These are phyloP conservation scores for Apamea crenata DNA, from an alignment of 2,888 invertebrate species.

Conservation along the genomic window DNA sequence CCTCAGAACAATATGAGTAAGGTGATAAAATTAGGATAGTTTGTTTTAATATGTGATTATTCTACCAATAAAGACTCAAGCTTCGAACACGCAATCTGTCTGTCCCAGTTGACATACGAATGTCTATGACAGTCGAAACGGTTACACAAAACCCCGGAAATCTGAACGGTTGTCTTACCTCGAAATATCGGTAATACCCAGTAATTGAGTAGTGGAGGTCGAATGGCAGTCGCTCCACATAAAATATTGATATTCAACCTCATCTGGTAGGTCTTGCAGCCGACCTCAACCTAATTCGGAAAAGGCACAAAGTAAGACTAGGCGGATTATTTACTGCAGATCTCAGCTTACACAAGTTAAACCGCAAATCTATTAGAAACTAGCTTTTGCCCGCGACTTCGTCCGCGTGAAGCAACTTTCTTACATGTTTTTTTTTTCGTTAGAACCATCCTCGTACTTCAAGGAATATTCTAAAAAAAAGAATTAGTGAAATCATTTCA, in stretches of 20 bases:
- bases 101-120: background rate
- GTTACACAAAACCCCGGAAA: background rate
- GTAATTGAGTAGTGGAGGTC: conserved; percentile 25
- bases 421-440: no score
- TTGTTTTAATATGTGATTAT: background rate
- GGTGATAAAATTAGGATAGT: no score
- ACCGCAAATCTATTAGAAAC: background rate
- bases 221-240: conserved; percentile 25
- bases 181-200: background rate
- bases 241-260: conserved; percentile 42
- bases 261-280: conserved; percentile 23
- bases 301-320: conserved; percentile 2
- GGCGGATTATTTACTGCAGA: conserved; percentile 8
- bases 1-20: no score
- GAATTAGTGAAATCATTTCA: no score
- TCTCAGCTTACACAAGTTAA: background rate
- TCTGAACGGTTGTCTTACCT: background rate
- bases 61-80: background rate
- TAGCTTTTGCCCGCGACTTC: no score
- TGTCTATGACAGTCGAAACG: background rate
- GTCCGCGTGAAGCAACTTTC: no score
- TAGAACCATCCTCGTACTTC: no score
- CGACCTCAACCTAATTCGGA: conserved; percentile 28
- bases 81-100: background rate
- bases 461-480: no score